phyloP scores from a whole-genome alignment of 2,113 vertebrate species.

The Turdus rufiventris region DNA sequence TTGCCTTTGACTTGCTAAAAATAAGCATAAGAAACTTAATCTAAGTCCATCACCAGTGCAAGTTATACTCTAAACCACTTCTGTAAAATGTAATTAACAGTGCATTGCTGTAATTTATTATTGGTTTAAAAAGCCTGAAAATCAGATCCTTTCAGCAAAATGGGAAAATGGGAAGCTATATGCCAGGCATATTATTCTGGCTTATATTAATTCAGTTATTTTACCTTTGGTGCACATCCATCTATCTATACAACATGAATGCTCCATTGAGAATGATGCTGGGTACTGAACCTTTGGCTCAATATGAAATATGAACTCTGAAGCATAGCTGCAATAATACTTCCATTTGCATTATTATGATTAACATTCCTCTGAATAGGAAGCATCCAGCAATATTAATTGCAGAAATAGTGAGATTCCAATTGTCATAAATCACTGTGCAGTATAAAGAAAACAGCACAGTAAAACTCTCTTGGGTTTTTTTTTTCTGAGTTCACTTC shows the following conservation, averaged over 20 bases:
- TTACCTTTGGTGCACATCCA: conserved; percentile 20
- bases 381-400: conserved; percentile 53
- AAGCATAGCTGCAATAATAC: conserved; percentile 36
- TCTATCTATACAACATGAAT: background rate
- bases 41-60: conserved; percentile 32
- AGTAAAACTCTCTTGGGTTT: background rate
- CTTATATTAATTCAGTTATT: conserved; percentile 30
- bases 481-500: background rate
- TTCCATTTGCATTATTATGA: conserved; percentile 52
- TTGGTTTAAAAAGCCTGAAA: conserved; percentile 66
- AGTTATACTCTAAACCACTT: conserved; percentile 57
- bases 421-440: conserved; percentile 37
- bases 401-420: conserved; percentile 43
- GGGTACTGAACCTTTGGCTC: conserved; percentile 31
- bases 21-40: conserved; percentile 61
- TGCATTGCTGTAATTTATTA: conserved; percentile 68
- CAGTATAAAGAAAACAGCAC: background rate
- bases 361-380: conserved; percentile 31
- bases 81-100: conserved; percentile 69
- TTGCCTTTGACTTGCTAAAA: conserved; percentile 51
- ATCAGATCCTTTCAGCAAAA: conserved; percentile 39
- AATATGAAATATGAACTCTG: conserved; percentile 31
- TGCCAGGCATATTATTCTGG: conserved; percentile 6
- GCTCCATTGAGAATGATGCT: conserved; percentile 19
- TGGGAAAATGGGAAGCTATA: conserved; percentile 30